Evolutionary conservation across 2,113 vertebrate species (phyloP), one percentile per base, ranked within the genome.

Genomic region (Lipotes vexillifer): DNA sequence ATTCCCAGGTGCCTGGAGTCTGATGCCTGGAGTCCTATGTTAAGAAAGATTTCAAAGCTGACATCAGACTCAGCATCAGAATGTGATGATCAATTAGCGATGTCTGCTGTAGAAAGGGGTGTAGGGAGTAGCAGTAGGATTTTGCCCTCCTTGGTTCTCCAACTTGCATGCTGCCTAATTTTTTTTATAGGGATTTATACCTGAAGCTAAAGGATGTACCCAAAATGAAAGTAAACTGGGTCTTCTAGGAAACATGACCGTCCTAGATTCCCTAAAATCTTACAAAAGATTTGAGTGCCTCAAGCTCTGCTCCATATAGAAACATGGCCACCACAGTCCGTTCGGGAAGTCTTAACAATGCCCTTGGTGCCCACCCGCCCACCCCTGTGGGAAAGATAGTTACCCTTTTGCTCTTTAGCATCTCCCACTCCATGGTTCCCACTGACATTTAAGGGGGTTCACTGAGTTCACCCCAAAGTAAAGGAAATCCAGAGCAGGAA

Each of bases 41-140:
- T 66, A 8, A 92, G 44, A 82, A 68, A 21, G 33, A 82, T 27
- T 41, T 38, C 68, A 46, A 92, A 41, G 25, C 49, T 65, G 57
- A 69, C 1, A 1, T 27, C 59, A 25, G 25, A 52, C 10, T 80
- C 49, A 65, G 20, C 38, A 59, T 44, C 6, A 7, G 27, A 46
- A n/a, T 57, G 33, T 6, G 6, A 20, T 14, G 10, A 92, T 36
- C 6, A 1, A 38, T 55, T 41, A 68, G 61, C 36, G 21, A 89
- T 49, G 44, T 77, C 27, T 33, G 23, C 23, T 5, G 1, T 4
- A 18, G 69, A 75, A 68, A 65, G 23, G 27, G 15, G 5, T 15
- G 21, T 0, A 18, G 27, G 13, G 36, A 86, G 29, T 23, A 18
- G 1, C 8, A n/a, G 10, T 2, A 20, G 1, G 3, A 14, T 36